These are phyloP conservation scores for Sminthurinus signatus DNA, from an alignment of 1,140 invertebrate species.

Conservation along the genomic window DNA sequence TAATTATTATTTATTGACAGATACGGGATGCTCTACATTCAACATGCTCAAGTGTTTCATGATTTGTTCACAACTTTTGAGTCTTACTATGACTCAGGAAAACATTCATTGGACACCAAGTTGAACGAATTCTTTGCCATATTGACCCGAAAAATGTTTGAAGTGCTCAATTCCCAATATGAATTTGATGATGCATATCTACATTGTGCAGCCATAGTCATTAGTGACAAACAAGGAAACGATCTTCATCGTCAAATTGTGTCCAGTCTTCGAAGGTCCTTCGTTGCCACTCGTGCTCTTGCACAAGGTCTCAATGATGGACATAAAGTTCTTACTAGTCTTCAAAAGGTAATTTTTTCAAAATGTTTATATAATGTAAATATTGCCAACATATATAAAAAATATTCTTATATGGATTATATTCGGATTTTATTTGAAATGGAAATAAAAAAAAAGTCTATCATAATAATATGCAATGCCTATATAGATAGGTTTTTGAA, in stretches of 20 bases:
- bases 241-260: slow-evolving; percentile 41
- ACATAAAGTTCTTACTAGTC: slow-evolving; percentile 70
- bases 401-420: too few relatives aligned
- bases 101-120: slow-evolving; percentile 70
- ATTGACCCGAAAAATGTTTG: slow-evolving; percentile 94
- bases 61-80: slow-evolving; percentile 85
- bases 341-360: slow-evolving; percentile 73
- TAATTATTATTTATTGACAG: slow-evolving; percentile 22
- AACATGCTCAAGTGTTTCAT: slow-evolving; percentile 86
- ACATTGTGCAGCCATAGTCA: slow-evolving; percentile 38
- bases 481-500: too few relatives aligned
- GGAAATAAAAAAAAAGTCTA: too few relatives aligned
- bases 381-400: too few relatives aligned
- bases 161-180: slow-evolving; percentile 84
- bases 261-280: slow-evolving; percentile 56
- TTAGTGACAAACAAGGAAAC: slow-evolving; percentile 37
- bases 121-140: slow-evolving; percentile 90
- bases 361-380: too few relatives aligned
- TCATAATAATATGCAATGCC: too few relatives aligned
- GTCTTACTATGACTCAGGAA: slow-evolving; percentile 76
- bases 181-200: slow-evolving; percentile 61
- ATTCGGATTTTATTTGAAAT: too few relatives aligned
- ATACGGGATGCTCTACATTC: slow-evolving; percentile 90
- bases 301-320: slow-evolving; percentile 78
- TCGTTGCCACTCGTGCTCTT: slow-evolving; percentile 89